These are phyloP conservation scores for Clarias magur DNA, from an alignment of 2,113 vertebrate genomes.

Conservation along the genomic window DNA sequence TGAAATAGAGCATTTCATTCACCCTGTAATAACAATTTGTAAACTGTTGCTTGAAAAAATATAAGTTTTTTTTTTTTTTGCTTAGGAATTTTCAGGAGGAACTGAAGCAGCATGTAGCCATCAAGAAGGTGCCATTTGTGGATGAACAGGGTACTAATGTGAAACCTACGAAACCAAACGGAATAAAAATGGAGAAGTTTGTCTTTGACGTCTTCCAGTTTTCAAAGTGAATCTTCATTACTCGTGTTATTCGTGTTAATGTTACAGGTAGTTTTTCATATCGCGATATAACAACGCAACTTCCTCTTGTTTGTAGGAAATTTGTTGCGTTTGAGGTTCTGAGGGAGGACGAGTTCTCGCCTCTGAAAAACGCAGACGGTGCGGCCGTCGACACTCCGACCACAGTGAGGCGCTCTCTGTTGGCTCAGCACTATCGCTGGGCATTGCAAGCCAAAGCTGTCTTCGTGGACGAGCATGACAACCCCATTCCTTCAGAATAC, in stretches of 20 bases:
- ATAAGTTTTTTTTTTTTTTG: constrained; percentile 8
- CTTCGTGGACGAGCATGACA: constrained; percentile 71
- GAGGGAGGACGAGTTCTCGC: constrained; percentile 90
- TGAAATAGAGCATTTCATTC: background rate
- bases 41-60: background rate
- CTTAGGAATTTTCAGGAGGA: constrained; percentile 75
- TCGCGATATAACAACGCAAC: background rate
- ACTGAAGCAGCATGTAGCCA: constrained; percentile 83
- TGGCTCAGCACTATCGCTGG: constrained; percentile 89
- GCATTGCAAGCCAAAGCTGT: constrained; percentile 75
- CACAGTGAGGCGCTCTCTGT: constrained; percentile 76
- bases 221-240: constrained; percentile 77
- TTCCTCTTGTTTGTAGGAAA: constrained; percentile 71
- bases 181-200: constrained; percentile 99
- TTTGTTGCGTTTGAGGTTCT: constrained; percentile 89
- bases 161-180: constrained; percentile 83
- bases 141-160: constrained; percentile 82
- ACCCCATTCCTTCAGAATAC: constrained; percentile 59
- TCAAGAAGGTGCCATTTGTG: constrained; percentile 91
- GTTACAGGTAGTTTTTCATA: background rate
- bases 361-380: constrained; percentile 84
- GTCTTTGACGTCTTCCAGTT: constrained; percentile 96
- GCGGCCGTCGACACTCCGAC: constrained; percentile 78
- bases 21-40: background rate
- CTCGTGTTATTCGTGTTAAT: background rate